Evolutionary conservation across 2,797 vertebrate species (phyloP).

Genomic region (Lophotriccus pileatus): DNA sequence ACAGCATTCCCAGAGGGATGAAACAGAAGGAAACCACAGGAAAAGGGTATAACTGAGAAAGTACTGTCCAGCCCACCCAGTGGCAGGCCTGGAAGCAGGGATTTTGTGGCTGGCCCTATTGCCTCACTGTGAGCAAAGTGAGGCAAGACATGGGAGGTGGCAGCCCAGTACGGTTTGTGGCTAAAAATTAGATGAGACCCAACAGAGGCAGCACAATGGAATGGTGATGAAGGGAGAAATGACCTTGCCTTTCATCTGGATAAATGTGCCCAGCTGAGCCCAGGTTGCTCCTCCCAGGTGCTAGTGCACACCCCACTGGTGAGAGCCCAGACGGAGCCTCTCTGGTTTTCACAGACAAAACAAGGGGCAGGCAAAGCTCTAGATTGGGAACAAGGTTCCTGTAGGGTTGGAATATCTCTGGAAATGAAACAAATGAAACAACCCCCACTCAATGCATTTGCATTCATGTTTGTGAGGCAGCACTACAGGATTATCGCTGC

Average conservation of each 20-base stretch:
- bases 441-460: background rate
- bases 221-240: background rate
- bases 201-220: background rate
- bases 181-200: background rate
- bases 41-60: background rate
- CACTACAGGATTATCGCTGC: background rate
- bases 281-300: background rate
- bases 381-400: background rate
- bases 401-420: background rate
- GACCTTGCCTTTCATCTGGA: background rate
- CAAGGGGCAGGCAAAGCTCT: background rate
- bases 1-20: background rate
- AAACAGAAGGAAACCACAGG: accelerated
- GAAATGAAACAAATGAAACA: background rate
- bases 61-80: background rate
- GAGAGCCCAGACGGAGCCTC: background rate
- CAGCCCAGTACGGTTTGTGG: background rate
- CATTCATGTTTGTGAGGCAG: background rate
- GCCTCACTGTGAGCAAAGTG: background rate
- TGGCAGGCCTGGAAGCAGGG: background rate
- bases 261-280: background rate
- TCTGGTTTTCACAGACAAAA: background rate
- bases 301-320: background rate
- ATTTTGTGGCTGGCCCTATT: background rate
- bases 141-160: background rate